These are phyloP conservation scores for Ceramica pisi DNA, from an alignment of 2,888 invertebrate species.

Conservation along the genomic window DNA sequence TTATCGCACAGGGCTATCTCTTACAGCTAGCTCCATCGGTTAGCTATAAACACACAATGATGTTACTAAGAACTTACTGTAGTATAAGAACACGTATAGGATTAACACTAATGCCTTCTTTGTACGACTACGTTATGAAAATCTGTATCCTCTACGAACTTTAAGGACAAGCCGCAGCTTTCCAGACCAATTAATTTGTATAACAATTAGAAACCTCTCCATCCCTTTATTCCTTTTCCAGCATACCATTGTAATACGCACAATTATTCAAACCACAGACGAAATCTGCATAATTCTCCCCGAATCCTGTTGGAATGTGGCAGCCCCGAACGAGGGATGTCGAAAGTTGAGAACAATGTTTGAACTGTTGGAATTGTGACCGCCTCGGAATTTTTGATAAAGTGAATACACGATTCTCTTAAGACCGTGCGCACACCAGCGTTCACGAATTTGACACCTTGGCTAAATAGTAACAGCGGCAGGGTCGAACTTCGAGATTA, in stretches of 20 bases:
- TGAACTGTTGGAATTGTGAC: constrained; percentile 44
- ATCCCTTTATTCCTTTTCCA: constrained; percentile 22
- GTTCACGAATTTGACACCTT: background rate
- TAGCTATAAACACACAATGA: no score
- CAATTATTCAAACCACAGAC: constrained; percentile 59
- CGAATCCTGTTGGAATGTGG: constrained; percentile 44
- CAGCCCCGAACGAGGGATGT: constrained; percentile 39
- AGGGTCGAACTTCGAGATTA: no score
- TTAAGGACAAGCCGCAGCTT: background rate
- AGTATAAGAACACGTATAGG: background rate
- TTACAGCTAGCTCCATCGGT: no score
- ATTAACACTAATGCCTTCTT: constrained; percentile 8
- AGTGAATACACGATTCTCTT: constrained; percentile 28
- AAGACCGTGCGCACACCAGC: background rate
- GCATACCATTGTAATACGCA: constrained; percentile 43
- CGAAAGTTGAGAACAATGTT: constrained; percentile 52
- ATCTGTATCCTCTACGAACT: background rate
- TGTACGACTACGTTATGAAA: background rate
- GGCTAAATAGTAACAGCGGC: no score
- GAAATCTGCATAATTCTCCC: constrained; percentile 56
- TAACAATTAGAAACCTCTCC: constrained; percentile 30
- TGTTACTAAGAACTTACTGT: background rate
- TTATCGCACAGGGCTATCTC: no score
- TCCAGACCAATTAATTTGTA: constrained; percentile 35
- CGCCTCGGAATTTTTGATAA: constrained; percentile 57